These are phyloP conservation scores for Trypoxylon attenuatum DNA, from an alignment of 2,888 invertebrate genomes.

Conservation along the genomic window DNA sequence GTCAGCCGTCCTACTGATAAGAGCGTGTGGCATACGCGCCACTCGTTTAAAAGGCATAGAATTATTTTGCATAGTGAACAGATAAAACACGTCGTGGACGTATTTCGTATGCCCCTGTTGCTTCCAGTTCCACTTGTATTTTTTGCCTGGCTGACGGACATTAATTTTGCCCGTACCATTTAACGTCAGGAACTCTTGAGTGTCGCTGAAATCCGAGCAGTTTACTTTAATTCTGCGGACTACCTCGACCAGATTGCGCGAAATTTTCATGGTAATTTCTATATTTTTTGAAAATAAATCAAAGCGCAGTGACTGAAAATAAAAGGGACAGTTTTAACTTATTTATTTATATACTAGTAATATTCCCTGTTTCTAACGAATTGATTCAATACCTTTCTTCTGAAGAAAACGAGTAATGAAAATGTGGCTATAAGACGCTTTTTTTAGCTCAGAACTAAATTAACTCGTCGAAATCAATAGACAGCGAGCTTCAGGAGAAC, in stretches of 20 bases:
- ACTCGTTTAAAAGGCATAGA: constrained; percentile 54
- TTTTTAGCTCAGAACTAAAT: no score
- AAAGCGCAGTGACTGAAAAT: no score
- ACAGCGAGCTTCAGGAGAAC: no score
- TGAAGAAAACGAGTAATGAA: no score
- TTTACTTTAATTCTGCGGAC: constrained; percentile 39
- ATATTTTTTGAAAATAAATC: constrained; percentile 27
- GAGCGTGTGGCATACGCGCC: constrained; percentile 19
- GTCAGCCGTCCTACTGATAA: constrained; percentile 27
- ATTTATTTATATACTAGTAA: no score
- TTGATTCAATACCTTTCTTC: no score
- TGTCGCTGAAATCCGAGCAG: constrained; percentile 24
- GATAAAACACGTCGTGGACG: constrained; percentile 22
- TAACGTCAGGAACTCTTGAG: constrained; percentile 35
- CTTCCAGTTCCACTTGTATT: constrained; percentile 6
- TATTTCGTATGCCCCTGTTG: constrained; percentile 12
- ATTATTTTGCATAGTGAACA: constrained; percentile 53
- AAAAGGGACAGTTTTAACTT: no score
- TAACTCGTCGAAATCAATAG: no score
- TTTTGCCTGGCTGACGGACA: constrained; percentile 8
- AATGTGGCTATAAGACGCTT: no score
- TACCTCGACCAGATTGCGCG: constrained; percentile 5
- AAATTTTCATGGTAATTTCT: constrained; percentile 33
- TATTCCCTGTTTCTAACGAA: no score
- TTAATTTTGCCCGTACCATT: constrained; percentile 48